Percentiles rank a stretch among this genome's conserved stretches.
phyloP scores from a whole-genome alignment of 2,113 vertebrate species.

The Panthera tigris region DNA sequence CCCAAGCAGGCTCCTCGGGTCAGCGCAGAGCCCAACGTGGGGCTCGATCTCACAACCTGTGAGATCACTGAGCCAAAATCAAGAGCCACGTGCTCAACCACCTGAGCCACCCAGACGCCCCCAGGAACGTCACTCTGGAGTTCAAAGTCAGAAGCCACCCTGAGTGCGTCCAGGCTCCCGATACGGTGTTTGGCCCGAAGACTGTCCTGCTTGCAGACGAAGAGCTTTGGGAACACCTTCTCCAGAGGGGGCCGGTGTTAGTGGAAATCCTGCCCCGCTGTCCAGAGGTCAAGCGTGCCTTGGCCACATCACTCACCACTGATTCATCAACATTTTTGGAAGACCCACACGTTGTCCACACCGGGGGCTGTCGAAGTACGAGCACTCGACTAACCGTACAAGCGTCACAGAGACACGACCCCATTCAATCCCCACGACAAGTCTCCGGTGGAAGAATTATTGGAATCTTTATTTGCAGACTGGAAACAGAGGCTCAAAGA shows the following conservation, averaged over 20 bases:
- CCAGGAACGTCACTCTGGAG: neutral
- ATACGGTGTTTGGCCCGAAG: rapidly evolving
- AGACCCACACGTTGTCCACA: neutral
- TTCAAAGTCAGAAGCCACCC: neutral
- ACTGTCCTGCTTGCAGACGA: neutral
- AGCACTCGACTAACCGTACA: neutral
- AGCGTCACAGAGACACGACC: neutral
- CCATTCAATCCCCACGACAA: neutral
- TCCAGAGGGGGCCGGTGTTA: rapidly evolving
- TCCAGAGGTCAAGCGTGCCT: neutral
- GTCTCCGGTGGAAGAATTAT: neutral
- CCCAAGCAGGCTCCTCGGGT: too few relatives aligned
- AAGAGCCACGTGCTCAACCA: too few relatives aligned
- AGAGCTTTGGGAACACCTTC: neutral
- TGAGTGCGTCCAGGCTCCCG: neutral
- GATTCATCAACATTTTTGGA: neutral
- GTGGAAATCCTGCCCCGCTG: neutral
- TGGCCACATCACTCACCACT: neutral
- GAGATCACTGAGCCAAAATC: too few relatives aligned
- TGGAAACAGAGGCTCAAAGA: neutral
- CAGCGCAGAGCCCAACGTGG: too few relatives aligned
- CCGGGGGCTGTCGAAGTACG: rapidly evolving
- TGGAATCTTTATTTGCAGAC: neutral
- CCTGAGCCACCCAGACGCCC: too few relatives aligned
- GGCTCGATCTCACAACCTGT: too few relatives aligned